A percentile compares a stretch with the other conserved stretches of the same genome.
Conservation (phyloP, 2,797 vertebrate species). For the Monodelphis domestica region DNA sequence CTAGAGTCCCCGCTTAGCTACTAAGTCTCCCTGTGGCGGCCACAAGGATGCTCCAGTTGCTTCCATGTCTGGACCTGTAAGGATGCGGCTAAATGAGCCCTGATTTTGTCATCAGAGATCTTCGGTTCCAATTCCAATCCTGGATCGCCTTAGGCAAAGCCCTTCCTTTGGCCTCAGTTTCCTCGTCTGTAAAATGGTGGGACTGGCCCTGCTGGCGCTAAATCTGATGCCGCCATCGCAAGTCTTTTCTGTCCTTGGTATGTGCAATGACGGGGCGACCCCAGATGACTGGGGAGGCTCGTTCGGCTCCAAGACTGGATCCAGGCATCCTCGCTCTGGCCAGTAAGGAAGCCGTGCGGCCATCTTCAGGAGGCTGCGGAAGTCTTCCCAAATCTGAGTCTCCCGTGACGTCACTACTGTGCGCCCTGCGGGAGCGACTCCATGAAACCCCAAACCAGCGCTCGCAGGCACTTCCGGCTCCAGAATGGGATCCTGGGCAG, state of each 20-base stretch:
- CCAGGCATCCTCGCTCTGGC: neutral
- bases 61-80: no score
- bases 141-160: no score
- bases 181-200: no score
- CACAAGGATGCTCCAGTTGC: neutral
- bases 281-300: neutral
- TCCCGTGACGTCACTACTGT: no score
- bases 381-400: no score
- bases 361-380: neutral
- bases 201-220: neutral
- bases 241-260: neutral
- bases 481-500: slow-evolving; percentile 25
- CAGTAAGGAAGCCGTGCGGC: neutral
- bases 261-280: no score
- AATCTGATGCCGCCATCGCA: neutral
- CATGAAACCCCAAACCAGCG: neutral
- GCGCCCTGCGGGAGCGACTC: no score
- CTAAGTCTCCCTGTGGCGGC: no score
- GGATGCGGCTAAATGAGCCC: neutral
- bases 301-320: no score
- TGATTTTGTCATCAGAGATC: no score
- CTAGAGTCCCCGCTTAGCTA: neutral
- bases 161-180: no score
- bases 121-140: neutral
- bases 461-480: slow-evolving; percentile 19